These are phyloP conservation scores for Callaeas wilsoni DNA, from an alignment of 2,113 vertebrate species.

Conservation along the genomic window DNA sequence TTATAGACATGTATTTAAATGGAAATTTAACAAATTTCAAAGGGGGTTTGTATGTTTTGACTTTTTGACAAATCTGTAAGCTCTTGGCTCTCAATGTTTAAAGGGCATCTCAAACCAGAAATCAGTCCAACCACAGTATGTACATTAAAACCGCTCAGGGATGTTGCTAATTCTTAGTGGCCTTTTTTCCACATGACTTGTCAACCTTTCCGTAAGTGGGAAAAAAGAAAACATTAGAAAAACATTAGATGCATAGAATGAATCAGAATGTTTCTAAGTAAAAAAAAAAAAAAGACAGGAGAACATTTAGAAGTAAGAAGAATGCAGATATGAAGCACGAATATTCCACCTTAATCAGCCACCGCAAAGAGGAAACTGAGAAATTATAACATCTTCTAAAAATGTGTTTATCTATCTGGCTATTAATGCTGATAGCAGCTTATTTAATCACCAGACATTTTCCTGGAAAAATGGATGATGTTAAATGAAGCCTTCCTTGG, in stretches of 20 bases:
- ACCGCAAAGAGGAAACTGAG: neutral
- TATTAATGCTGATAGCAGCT: conserved; percentile 48
- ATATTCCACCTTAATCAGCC: neutral
- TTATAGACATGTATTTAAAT: neutral
- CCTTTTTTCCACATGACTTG: neutral
- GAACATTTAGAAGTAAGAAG: conserved; percentile 22
- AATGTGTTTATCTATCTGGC: conserved; percentile 25
- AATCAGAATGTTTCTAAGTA: neutral
- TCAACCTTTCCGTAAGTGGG: neutral
- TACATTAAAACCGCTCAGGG: neutral
- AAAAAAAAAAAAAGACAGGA: neutral
- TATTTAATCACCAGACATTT: conserved; percentile 36
- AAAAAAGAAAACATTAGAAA: neutral
- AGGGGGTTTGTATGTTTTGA: neutral
- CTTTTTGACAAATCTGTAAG: neutral
- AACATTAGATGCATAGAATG: neutral
- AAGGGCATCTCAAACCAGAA: neutral
- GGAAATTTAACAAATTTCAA: neutral
- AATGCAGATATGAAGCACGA: neutral
- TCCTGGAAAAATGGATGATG: conserved; percentile 35
- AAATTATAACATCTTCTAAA: conserved; percentile 49
- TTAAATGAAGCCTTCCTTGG: conserved; percentile 50
- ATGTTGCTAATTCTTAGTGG: neutral
- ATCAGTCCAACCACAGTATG: neutral
- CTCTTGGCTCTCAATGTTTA: neutral